A percentile compares a stretch with the other conserved stretches of the same genome.
phyloP scores from a whole-genome alignment of 2,888 invertebrate genomes.

The Drosophila suboccidentalis region DNA sequence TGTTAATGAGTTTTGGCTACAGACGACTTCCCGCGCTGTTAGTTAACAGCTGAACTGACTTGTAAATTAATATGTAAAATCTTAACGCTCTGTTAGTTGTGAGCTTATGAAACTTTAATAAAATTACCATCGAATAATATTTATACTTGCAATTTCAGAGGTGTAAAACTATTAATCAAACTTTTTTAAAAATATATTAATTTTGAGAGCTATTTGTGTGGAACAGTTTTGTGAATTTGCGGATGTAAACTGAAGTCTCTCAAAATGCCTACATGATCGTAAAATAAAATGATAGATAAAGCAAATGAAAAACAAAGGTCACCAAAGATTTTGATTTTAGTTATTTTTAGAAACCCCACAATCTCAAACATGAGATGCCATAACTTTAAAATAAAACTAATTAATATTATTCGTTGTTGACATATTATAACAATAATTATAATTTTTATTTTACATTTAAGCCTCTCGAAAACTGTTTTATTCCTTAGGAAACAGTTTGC shows the following conservation, averaged over 20 bases:
- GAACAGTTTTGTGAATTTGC: not conserved
- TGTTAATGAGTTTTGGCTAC: slow-evolving; percentile 11
- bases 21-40: slow-evolving; percentile 26
- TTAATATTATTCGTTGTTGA: too few species aligned
- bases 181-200: not conserved
- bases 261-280: not conserved
- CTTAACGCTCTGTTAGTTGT: slow-evolving; percentile 4
- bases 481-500: not conserved
- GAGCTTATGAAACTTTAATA: not conserved
- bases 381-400: too few species aligned
- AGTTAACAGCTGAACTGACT: slow-evolving; percentile 35
- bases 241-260: not conserved
- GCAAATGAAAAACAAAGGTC: not conserved
- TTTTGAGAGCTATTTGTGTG: not conserved
- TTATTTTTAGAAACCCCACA: not conserved
- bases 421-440: too few species aligned
- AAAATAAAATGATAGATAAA: not conserved
- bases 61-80: not conserved
- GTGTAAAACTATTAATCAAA: not conserved
- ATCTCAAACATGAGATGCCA: not conserved
- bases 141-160: slow-evolving; percentile 5
- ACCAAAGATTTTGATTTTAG: not conserved
- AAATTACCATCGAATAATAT: slow-evolving; percentile 1
- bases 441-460: too few species aligned
- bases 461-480: not conserved